Evolutionary conservation across 2,888 invertebrate genomes (phyloP).

Genomic region (Drosophila macrothrix): DNA sequence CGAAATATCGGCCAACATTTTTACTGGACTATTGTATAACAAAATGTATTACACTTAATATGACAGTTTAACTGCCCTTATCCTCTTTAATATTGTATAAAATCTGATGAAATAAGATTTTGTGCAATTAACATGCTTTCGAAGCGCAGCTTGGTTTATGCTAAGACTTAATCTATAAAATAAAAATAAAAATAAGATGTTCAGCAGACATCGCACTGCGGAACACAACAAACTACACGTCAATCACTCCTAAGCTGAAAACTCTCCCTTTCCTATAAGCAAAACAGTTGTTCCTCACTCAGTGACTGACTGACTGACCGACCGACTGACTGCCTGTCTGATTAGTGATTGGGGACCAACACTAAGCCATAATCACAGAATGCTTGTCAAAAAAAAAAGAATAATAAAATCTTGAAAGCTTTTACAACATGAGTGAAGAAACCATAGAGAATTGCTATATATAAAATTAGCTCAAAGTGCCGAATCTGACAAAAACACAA

Average conservation of each 20-base stretch:
- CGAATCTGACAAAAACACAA: background rate
- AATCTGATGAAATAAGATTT: background rate
- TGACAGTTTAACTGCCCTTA: background rate
- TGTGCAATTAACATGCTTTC: too few species aligned
- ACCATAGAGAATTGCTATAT: background rate
- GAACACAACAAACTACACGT: background rate
- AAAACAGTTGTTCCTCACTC: background rate
- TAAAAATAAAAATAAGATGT: background rate
- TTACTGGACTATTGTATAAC: background rate
- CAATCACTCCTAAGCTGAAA: constrained; percentile 12
- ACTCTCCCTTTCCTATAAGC: background rate
- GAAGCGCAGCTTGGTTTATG: background rate
- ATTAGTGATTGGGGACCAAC: constrained; percentile 2
- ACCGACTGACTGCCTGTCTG: background rate
- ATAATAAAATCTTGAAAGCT: background rate
- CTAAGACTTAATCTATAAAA: background rate
- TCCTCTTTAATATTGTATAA: background rate
- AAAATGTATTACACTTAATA: constrained; percentile 20
- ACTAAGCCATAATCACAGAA: background rate
- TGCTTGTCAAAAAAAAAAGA: background rate
- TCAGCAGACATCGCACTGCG: background rate
- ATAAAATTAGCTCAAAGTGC: background rate
- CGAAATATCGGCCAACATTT: background rate
- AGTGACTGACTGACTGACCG: constrained; percentile 8
- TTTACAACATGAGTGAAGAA: background rate